phyloP scores from a whole-genome alignment of 1,140 invertebrate species.

The Vanessa atalanta region DNA sequence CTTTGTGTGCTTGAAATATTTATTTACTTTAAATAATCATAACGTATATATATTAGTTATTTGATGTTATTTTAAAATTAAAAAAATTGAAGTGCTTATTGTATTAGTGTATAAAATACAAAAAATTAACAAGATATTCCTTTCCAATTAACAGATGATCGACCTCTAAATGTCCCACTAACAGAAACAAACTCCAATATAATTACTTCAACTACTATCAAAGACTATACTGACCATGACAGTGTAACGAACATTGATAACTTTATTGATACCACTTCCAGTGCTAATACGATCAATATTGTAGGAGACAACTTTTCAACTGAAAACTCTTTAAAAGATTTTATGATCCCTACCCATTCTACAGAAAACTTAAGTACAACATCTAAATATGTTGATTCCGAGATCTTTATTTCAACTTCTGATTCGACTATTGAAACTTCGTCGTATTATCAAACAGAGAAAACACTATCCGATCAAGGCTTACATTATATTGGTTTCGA shows the following conservation, averaged over 20 bases:
- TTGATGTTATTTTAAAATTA: background rate
- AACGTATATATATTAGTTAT: background rate
- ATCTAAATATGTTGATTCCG: background rate
- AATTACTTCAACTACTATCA: slow-evolving; percentile 47
- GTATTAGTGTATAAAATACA: slow-evolving; percentile 13
- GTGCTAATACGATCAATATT: background rate
- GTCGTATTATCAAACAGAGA: background rate
- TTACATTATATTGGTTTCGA: background rate
- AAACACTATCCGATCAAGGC: background rate
- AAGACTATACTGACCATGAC: slow-evolving; percentile 32
- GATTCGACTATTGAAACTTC: background rate
- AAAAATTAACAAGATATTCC: slow-evolving; percentile 47
- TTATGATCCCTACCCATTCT: background rate
- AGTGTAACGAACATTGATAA: background rate
- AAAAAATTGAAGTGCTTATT: slow-evolving; percentile 2
- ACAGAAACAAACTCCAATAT: slow-evolving; percentile 66
- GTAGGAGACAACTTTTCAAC: background rate
- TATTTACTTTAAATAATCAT: background rate
- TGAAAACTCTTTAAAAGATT: background rate
- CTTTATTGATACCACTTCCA: background rate
- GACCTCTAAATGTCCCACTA: slow-evolving; percentile 74
- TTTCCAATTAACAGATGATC: slow-evolving; percentile 79
- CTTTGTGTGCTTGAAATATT: background rate
- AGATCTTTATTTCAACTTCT: background rate
- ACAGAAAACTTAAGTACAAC: background rate